Evolutionary conservation across 2,888 invertebrate species (phyloP), one percentile per base, ranked within the genome.

Genomic region (Automeris io): DNA sequence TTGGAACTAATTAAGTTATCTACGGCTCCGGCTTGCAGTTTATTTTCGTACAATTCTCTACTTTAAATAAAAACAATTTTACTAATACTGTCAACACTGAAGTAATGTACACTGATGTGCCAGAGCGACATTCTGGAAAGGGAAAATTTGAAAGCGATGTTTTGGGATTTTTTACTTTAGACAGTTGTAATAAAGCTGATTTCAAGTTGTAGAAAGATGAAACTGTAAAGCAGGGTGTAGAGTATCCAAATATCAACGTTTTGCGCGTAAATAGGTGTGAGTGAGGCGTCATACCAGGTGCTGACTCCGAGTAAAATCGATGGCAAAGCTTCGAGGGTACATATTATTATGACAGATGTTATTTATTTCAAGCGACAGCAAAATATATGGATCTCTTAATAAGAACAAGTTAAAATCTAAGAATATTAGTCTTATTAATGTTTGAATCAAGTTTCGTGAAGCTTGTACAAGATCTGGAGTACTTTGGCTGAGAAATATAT

Each of bases 1-100:
- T 83, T n/a, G 72, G 77, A 80, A 77, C 82, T 83, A 83, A 85
- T 85, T 83, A 85, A 81, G 74, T 83, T 85, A 85, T 83, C 82
- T 76, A 64, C 80, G 73, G 70, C 70, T 67, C 69, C 64, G 63
- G 67, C 64, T 76, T 70, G 76, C 71, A 73, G 79, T 70, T 73
- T 85, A 85, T 82, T 85, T 83, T 82, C 67, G 80, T 80, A 65
- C 70, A 64, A 67, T 68, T 70, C 67, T 67, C 63, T 65, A 62
- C 66, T 72, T 68, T 68, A 70, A 81, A 82, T 76, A 80, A 75
- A 23, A 34, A 34, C 70, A 69, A 63, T 63, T 51, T 57, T 70
- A 67, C 74, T 76, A 71, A 78, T 70, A 71, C 77, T 83, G 83
- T 83, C 83, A 81, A 79, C 83, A 70, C 66, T 61, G 51, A 55